These are phyloP conservation scores for Riparia riparia DNA, from an alignment of 2,113 vertebrate genomes.

Conservation along the genomic window DNA sequence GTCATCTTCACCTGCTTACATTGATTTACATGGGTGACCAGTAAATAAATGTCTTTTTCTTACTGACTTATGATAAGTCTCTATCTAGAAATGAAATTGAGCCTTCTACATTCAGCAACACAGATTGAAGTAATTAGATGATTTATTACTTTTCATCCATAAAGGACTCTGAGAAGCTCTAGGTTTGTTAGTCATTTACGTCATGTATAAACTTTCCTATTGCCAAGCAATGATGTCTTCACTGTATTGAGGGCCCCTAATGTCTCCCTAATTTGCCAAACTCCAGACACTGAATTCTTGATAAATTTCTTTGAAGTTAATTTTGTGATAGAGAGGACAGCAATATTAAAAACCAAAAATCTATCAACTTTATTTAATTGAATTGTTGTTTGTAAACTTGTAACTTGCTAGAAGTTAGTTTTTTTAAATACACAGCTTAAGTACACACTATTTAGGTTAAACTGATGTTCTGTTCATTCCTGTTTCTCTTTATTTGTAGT, in stretches of 20 bases:
- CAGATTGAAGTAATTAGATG: slow-evolving; percentile 35
- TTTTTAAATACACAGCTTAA: not conserved
- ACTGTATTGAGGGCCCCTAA: not conserved
- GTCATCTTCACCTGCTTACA: slow-evolving; percentile 64
- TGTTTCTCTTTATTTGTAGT: not conserved
- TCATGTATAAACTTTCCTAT: not conserved
- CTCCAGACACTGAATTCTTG: not conserved
- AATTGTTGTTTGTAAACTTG: not conserved
- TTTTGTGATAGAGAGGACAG: not conserved
- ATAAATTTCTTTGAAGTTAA: not conserved
- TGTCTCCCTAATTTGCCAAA: not conserved
- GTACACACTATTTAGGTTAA: not conserved
- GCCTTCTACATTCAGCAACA: not conserved
- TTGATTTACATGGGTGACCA: slow-evolving; percentile 63
- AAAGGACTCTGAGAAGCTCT: not conserved
- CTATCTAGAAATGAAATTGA: slow-evolving; percentile 30
- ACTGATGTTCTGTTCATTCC: not conserved
- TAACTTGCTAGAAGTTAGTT: not conserved
- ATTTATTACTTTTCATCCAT: slow-evolving; percentile 5
- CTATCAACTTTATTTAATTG: not conserved
- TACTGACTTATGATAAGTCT: slow-evolving; percentile 47
- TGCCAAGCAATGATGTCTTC: not conserved
- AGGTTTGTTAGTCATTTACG: not conserved
- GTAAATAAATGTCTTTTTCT: slow-evolving; percentile 74
- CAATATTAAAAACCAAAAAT: not conserved